phyloP scores from a whole-genome alignment of 2,113 vertebrate genomes.

The Ictalurus furcatus region DNA sequence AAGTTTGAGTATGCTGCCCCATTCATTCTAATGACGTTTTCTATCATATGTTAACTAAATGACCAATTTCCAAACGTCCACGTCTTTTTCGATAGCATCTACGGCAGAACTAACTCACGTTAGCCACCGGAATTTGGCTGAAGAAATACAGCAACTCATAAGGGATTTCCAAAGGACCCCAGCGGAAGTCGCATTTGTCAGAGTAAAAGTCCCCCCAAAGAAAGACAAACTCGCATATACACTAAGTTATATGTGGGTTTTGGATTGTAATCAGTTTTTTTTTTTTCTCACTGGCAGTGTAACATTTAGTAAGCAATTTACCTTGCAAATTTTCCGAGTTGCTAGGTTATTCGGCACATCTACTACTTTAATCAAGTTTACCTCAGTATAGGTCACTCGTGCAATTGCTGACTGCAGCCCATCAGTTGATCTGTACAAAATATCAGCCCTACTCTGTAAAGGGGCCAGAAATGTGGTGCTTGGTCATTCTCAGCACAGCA shows the following conservation, averaged over 20 bases:
- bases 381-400: neutral
- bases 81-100: slow-evolving; percentile 66
- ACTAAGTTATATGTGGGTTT: neutral
- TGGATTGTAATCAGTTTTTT: neutral
- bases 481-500: neutral
- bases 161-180: slow-evolving; percentile 8
- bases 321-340: neutral
- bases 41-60: slow-evolving; percentile 49
- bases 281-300: neutral
- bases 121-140: slow-evolving; percentile 22
- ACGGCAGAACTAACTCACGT: slow-evolving; percentile 20
- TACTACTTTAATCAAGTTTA: neutral
- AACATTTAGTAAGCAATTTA: neutral
- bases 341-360: neutral
- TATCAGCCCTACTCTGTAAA: neutral
- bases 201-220: slow-evolving; percentile 25
- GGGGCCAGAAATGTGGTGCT: neutral
- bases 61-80: slow-evolving; percentile 57
- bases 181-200: neutral
- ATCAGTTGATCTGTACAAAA: neutral
- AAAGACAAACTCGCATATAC: neutral
- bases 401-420: neutral
- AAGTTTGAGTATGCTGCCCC: slow-evolving; percentile 78
- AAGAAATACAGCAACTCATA: slow-evolving; percentile 30
- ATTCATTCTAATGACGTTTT: slow-evolving; percentile 77